Percentiles rank a stretch among this genome's conserved stretches.
These are phyloP conservation scores for Neoarius graeffei DNA, from an alignment of 2,113 vertebrate species.

Conservation along the genomic window DNA sequence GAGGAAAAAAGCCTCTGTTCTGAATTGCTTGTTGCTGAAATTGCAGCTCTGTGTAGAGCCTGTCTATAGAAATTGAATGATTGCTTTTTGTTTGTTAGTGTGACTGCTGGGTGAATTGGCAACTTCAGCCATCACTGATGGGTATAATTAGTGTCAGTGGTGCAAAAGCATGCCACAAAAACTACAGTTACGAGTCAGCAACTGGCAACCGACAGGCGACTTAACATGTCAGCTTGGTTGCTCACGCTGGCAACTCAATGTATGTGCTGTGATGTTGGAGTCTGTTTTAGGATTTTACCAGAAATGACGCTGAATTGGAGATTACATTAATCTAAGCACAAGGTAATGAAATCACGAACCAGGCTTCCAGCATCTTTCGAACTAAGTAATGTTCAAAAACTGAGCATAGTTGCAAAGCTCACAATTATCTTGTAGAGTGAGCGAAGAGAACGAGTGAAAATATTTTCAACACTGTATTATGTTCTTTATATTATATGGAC, in stretches of 20 bases:
- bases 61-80: neutral
- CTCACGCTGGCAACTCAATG: neutral
- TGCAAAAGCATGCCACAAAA: neutral
- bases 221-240: neutral
- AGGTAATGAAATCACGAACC: too few species aligned
- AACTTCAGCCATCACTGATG: neutral
- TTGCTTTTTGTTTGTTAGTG: neutral
- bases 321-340: too few species aligned
- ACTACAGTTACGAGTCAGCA: neutral
- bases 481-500: too few species aligned
- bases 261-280: neutral
- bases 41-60: neutral
- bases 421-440: too few species aligned
- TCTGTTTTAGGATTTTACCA: too few species aligned
- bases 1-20: too few species aligned
- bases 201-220: neutral
- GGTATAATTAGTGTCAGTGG: neutral
- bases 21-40: neutral
- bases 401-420: neutral
- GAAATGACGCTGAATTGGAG: too few species aligned
- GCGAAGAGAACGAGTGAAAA: too few species aligned
- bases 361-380: too few species aligned
- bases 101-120: neutral
- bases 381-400: neutral
- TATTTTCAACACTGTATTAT: too few species aligned